These are phyloP conservation scores for Bombus difficillimus DNA, from an alignment of 1,140 invertebrate species.

Conservation along the genomic window DNA sequence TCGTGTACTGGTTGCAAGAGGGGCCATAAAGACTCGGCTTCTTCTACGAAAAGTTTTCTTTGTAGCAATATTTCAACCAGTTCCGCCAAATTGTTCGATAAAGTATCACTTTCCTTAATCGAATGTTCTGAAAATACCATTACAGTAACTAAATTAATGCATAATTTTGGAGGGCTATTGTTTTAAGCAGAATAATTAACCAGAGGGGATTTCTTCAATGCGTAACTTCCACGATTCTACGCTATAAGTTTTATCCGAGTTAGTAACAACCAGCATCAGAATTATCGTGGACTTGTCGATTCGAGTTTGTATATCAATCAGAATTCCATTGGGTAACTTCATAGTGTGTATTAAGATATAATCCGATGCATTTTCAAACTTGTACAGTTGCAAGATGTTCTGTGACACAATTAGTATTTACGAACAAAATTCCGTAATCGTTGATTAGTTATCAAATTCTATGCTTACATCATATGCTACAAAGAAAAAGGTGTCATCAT, in stretches of 20 bases:
- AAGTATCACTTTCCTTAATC: background rate
- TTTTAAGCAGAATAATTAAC: conserved; percentile 26
- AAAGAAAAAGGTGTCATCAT: conserved; percentile 65
- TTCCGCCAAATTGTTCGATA: conserved; percentile 43
- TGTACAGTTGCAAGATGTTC: conserved; percentile 61
- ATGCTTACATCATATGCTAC: conserved; percentile 53
- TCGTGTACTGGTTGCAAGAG: conserved; percentile 24
- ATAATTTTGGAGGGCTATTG: background rate
- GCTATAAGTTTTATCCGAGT: conserved; percentile 26
- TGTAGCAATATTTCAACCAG: conserved; percentile 33
- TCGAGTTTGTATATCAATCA: conserved; percentile 56
- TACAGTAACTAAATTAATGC: background rate
- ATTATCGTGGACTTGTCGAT: conserved; percentile 27
- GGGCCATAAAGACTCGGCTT: conserved; percentile 43
- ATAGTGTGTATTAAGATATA: conserved; percentile 29
- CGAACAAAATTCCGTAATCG: background rate
- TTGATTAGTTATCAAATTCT: background rate
- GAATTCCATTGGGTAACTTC: background rate
- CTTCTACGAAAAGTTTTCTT: conserved; percentile 40
- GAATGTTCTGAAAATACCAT: conserved; percentile 44
- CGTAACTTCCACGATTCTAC: conserved; percentile 56
- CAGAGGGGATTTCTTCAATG: conserved; percentile 51
- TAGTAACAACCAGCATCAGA: conserved; percentile 49
- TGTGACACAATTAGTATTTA: conserved; percentile 30
- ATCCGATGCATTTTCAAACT: conserved; percentile 52